Conservation (phyloP, 2,888 invertebrate species). For the Mantis religiosa region DNA sequence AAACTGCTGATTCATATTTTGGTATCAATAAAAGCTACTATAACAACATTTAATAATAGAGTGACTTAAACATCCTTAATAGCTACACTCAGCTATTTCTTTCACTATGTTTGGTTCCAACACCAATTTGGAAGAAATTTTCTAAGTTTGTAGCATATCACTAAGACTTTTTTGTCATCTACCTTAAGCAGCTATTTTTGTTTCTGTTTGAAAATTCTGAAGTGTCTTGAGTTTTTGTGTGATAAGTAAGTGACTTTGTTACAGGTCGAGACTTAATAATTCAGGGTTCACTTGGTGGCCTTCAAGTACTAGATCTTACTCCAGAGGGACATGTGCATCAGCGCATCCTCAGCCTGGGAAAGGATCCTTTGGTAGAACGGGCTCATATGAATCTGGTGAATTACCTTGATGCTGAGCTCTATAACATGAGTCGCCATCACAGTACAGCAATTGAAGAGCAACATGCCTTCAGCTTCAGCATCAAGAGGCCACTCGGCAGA, state of each 20-base stretch:
- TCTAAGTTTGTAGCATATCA: no score
- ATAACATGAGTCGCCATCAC: slow-evolving; percentile 37
- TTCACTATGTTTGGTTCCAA: no score
- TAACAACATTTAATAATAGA: no score
- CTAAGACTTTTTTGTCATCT: no score
- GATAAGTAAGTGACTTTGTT: neutral
- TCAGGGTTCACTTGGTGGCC: slow-evolving; percentile 85
- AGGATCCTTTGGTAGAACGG: slow-evolving; percentile 59
- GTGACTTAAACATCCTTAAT: no score
- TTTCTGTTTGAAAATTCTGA: no score
- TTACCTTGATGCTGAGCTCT: slow-evolving; percentile 42
- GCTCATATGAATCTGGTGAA: slow-evolving; percentile 35
- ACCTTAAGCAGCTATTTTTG: no score
- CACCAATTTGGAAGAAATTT: no score
- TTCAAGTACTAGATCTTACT: slow-evolving; percentile 85
- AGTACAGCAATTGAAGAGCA: slow-evolving; percentile 39
- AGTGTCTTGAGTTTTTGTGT: no score
- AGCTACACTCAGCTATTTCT: no score
- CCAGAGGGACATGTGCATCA: slow-evolving; percentile 78
- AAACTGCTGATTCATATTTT: no score
- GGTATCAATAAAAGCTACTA: no score
- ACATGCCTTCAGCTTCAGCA: slow-evolving; percentile 52
- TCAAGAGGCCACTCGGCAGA: slow-evolving; percentile 32
- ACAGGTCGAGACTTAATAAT: slow-evolving; percentile 52
- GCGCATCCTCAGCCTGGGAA: slow-evolving; percentile 79